Conservation (phyloP, 2,888 invertebrate genomes). For the Drosophila kokeensis region DNA sequence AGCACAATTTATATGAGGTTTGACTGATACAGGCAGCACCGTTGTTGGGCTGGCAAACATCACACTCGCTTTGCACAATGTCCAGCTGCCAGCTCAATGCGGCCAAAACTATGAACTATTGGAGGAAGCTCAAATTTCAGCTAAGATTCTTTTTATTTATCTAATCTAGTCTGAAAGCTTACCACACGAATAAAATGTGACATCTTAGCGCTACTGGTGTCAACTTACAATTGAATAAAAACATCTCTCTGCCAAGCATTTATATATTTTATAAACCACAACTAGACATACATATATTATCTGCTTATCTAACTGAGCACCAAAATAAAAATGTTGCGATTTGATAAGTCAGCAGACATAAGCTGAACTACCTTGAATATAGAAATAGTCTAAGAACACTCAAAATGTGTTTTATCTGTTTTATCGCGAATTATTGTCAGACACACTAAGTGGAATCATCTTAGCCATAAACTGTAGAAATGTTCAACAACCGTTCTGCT, state of each 20-base stretch:
- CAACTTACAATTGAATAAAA: constrained; percentile 18
- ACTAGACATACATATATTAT: constrained; percentile 29
- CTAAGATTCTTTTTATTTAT: background rate
- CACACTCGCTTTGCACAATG: constrained; percentile 56
- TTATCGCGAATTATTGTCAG: background rate
- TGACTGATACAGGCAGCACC: constrained; percentile 79
- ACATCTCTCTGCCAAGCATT: background rate
- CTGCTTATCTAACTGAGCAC: constrained; percentile 30
- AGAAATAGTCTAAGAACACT: background rate
- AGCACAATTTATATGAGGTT: constrained; percentile 79
- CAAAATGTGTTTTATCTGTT: background rate
- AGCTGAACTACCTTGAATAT: constrained; percentile 1
- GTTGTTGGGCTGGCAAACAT: constrained; percentile 75
- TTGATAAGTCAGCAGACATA: constrained; percentile 19
- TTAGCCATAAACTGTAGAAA: background rate
- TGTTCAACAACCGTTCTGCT: background rate
- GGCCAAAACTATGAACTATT: constrained; percentile 27
- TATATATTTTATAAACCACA: constrained; percentile 25
- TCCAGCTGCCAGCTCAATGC: constrained; percentile 20
- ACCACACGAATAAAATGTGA: constrained; percentile 10
- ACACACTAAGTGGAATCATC: background rate
- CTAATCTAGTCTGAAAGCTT: background rate
- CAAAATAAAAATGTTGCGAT: constrained; percentile 26
- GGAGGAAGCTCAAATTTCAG: background rate
- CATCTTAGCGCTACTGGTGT: constrained; percentile 28